Evolutionary conservation across 2,113 vertebrate genomes (phyloP).

Genomic region (Odontesthes bonariensis): DNA sequence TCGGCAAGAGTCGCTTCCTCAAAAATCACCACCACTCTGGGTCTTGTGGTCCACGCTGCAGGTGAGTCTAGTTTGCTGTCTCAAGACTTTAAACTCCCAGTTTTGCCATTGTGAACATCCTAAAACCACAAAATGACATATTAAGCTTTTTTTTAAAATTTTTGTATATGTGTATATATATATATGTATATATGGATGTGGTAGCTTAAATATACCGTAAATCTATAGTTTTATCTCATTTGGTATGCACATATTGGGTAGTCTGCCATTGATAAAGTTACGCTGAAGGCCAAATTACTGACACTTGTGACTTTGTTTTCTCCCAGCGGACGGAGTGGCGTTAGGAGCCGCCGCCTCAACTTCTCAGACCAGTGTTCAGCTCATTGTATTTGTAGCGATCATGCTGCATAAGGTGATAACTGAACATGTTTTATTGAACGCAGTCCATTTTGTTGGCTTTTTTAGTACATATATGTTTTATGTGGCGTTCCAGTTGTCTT

Average conservation of each 20-base stretch:
- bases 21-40: conserved; percentile 97
- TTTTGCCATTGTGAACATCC: no score
- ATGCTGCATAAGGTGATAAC: conserved; percentile 96
- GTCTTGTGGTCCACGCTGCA: conserved; percentile 97
- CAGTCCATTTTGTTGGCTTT: neutral
- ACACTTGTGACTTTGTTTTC: neutral
- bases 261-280: no score
- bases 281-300: neutral
- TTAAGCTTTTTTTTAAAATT: no score
- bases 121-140: no score
- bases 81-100: no score
- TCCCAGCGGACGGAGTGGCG: conserved; percentile 94
- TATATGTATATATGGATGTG: no score
- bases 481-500: no score
- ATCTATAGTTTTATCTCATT: no score
- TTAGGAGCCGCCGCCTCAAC: conserved; percentile 98
- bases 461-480: no score
- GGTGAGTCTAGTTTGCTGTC: conserved; percentile 76
- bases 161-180: no score
- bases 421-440: neutral
- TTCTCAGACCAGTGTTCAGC: conserved; percentile 97
- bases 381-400: conserved; percentile 98
- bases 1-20: conserved; percentile 88
- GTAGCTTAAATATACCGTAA: no score
- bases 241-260: no score